phyloP scores from a whole-genome alignment of 2,797 vertebrate species.

The Pygocentrus nattereri region DNA sequence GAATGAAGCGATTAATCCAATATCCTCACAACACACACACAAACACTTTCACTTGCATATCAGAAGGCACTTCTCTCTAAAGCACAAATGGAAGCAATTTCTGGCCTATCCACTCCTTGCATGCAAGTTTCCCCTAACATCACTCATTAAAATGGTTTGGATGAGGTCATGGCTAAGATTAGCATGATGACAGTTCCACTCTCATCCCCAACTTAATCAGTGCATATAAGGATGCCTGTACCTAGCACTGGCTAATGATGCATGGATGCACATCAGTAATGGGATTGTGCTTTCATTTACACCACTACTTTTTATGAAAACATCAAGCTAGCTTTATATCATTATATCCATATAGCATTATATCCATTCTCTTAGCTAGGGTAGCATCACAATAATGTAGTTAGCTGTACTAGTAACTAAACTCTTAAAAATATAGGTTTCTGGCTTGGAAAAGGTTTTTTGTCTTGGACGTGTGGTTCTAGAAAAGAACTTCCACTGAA shows the following conservation, averaged over 20 bases:
- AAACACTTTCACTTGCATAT: constrained; percentile 7
- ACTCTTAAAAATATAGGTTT: too few species aligned
- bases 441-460: too few species aligned
- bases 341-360: too few species aligned
- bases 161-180: constrained; percentile 37
- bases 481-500: too few species aligned
- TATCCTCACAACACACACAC: constrained; percentile 36
- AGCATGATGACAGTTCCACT: background rate
- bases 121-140: constrained; percentile 29
- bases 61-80: background rate
- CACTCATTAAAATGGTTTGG: constrained; percentile 14
- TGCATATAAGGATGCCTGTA: background rate
- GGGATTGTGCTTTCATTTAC: background rate
- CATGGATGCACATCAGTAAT: background rate
- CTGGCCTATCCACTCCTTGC: constrained; percentile 19
- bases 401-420: too few species aligned
- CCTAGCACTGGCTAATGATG: background rate
- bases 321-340: background rate
- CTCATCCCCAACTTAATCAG: background rate
- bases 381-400: background rate
- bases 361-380: background rate
- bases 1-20: constrained; percentile 42
- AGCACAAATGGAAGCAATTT: constrained; percentile 38
- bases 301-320: background rate
- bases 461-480: too few species aligned